Conservation (phyloP, 23 tunicate species). For the Oikopleura dioica region DNA sequence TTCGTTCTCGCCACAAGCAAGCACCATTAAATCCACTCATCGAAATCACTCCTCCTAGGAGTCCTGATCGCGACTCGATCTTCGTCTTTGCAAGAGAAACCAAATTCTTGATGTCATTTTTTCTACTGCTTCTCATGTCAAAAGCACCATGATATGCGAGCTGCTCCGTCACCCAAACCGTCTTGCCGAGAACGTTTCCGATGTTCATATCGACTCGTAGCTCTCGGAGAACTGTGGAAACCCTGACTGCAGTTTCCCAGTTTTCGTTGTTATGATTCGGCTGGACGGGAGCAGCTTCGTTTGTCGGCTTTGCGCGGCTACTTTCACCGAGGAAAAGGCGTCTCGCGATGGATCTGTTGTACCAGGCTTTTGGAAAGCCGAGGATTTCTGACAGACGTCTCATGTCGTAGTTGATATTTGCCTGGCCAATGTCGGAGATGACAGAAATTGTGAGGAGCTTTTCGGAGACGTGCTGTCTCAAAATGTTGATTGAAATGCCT, state of each 20-base stretch:
- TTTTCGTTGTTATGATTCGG: conserved; percentile 12
- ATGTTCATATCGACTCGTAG: conserved; percentile 72
- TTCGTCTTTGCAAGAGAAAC: not conserved
- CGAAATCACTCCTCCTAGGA: not conserved
- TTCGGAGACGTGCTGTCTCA: not conserved
- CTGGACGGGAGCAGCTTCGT: no score
- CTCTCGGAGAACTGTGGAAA: conserved; percentile 24
- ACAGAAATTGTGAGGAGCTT: not conserved
- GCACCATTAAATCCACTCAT: not conserved
- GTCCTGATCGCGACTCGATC: not conserved
- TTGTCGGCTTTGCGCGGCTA: no score
- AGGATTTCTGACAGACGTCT: conserved; percentile 52
- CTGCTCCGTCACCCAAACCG: conserved; percentile 27
- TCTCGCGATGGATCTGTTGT: conserved; percentile 59
- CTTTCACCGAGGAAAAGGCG: conserved; percentile 63
- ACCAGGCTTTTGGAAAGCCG: conserved; percentile 83
- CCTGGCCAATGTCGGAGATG: conserved; percentile 27
- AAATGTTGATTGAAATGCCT: not conserved
- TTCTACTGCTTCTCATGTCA: not conserved
- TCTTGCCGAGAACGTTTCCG: conserved; percentile 83
- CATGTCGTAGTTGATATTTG: conserved; percentile 84
- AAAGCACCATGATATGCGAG: not conserved
- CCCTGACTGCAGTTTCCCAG: conserved; percentile 42
- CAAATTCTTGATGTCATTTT: not conserved
- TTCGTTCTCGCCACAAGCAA: not conserved